These are phyloP conservation scores for Cyanoliseus patagonus DNA, from an alignment of 2,113 vertebrate species.

Conservation along the genomic window DNA sequence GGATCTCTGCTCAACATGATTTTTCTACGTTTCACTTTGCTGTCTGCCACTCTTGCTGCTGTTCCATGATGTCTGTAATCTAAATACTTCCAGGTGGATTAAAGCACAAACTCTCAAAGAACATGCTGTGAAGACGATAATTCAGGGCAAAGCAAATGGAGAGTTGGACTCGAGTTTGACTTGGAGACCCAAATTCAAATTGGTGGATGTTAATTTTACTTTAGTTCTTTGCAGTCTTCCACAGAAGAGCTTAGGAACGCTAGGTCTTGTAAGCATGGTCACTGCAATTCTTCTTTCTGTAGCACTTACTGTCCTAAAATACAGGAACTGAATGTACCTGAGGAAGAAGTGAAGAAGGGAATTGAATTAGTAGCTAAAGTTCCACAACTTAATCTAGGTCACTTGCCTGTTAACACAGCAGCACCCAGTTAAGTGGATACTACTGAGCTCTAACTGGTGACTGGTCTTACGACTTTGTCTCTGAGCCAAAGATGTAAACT, in stretches of 20 bases:
- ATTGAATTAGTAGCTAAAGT: not conserved
- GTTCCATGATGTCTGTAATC: not conserved
- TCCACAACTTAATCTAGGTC: not conserved
- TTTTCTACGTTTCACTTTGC: slow-evolving; percentile 51
- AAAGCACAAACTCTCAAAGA: not conserved
- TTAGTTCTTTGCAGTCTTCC: not conserved
- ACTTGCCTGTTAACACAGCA: not conserved
- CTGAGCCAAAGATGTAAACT: not conserved
- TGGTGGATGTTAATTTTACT: slow-evolving; percentile 1
- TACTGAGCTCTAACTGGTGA: not conserved
- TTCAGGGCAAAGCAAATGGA: slow-evolving; percentile 39
- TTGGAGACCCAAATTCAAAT: not conserved
- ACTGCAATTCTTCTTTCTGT: not conserved
- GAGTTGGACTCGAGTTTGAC: not conserved
- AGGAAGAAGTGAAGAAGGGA: not conserved
- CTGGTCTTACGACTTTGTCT: not conserved
- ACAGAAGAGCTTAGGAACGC: not conserved
- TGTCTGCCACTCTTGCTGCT: slow-evolving; percentile 49
- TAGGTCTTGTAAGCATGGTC: not conserved
- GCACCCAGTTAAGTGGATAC: not conserved
- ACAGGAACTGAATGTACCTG: not conserved
- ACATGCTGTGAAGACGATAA: slow-evolving; percentile 31
- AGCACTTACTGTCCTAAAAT: slow-evolving; percentile 11
- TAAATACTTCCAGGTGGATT: not conserved
- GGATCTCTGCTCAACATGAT: slow-evolving; percentile 38